Evolutionary conservation across 2,113 vertebrate species (phyloP).

Genomic region (Tursiops truncatus): DNA sequence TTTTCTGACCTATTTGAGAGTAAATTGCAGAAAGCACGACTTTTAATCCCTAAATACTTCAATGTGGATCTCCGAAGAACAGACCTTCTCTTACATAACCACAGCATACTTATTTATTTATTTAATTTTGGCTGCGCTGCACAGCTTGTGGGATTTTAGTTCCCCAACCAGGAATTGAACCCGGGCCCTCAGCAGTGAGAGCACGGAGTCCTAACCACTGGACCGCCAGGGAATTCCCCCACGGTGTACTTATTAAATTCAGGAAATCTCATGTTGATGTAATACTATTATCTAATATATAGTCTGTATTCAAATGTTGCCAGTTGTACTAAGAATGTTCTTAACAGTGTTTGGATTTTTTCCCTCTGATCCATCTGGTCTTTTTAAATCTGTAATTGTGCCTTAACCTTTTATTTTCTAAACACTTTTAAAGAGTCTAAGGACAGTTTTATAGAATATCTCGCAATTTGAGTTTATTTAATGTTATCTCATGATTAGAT

Average conservation of each 20-base stretch:
- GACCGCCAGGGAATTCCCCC: no score
- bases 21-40: background rate
- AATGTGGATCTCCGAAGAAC: background rate
- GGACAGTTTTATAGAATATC: background rate
- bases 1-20: background rate
- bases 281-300: background rate
- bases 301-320: background rate
- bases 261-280: background rate
- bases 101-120: background rate
- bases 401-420: background rate
- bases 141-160: no score
- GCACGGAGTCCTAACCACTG: no score
- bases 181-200: no score
- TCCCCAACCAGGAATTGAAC: no score
- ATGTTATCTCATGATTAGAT: background rate
- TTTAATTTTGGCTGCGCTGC: no score
- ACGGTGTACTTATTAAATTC: background rate
- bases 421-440: background rate
- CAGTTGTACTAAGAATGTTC: background rate
- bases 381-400: background rate
- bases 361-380: background rate
- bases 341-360: background rate
- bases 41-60: background rate
- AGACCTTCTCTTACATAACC: background rate
- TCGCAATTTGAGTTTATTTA: background rate